Evolutionary conservation across 2,113 vertebrate species (phyloP).

Genomic region (Argyrosomus japonicus): DNA sequence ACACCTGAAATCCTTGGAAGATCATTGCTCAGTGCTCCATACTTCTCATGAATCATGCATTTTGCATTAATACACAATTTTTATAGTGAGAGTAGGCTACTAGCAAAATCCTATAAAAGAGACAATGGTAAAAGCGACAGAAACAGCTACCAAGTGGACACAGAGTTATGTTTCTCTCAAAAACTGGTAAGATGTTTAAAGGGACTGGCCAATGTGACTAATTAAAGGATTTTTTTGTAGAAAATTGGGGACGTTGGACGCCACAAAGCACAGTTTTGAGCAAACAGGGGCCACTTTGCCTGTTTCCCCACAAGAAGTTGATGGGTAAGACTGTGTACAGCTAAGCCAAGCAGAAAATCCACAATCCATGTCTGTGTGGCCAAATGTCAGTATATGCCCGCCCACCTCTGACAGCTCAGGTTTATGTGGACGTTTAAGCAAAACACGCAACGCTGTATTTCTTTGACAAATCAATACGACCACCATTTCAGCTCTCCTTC

Average conservation of each 20-base stretch:
- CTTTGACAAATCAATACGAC: conserved; percentile 83
- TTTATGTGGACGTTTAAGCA: conserved; percentile 83
- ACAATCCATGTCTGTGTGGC: conserved; percentile 58
- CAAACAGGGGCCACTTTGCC: background rate
- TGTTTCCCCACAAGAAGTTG: conserved; percentile 8
- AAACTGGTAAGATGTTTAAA: background rate
- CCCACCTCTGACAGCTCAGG: conserved; percentile 81
- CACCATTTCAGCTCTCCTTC: conserved; percentile 76
- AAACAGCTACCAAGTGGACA: background rate
- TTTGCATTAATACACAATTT: background rate
- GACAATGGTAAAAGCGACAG: background rate
- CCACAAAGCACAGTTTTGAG: background rate
- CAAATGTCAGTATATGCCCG: conserved; percentile 61
- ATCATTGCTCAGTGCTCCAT: background rate
- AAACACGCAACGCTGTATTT: conserved; percentile 81
- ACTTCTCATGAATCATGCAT: background rate
- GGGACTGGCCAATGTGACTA: background rate
- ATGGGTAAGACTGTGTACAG: background rate
- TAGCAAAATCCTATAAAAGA: background rate
- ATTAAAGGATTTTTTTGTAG: background rate
- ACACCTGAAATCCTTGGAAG: background rate
- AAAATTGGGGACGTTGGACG: background rate
- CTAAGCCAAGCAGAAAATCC: conserved; percentile 58
- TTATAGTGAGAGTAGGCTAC: background rate
- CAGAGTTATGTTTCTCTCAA: background rate